Percentiles rank a stretch among this genome's conserved stretches.
Evolutionary conservation across 2,113 vertebrate species (phyloP).

Genomic region (Hyaena hyaena): DNA sequence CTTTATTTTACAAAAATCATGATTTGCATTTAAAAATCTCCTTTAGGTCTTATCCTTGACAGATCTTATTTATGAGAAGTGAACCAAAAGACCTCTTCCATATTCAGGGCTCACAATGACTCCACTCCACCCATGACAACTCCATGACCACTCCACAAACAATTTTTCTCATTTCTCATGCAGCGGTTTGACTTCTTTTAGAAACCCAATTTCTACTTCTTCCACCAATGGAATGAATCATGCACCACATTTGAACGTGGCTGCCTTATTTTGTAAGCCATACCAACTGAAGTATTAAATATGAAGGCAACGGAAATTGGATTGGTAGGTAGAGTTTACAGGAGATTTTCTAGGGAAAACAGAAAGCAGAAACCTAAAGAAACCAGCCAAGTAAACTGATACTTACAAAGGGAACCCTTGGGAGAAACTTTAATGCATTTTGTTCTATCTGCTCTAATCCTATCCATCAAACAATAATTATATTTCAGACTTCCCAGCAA

Average conservation of each 20-base stretch:
- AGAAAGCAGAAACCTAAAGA: slow-evolving; percentile 60
- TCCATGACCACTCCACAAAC: neutral
- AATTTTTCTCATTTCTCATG: neutral
- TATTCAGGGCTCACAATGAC: slow-evolving; percentile 7
- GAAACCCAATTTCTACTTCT: neutral
- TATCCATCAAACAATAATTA: slow-evolving; percentile 57
- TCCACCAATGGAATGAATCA: neutral
- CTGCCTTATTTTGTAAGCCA: slow-evolving; percentile 53
- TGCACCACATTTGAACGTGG: slow-evolving; percentile 43
- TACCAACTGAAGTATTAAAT: slow-evolving; percentile 55
- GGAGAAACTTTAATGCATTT: slow-evolving; percentile 63
- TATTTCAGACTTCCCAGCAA: slow-evolving; percentile 32
- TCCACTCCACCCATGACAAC: neutral
- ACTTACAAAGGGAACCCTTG: slow-evolving; percentile 50
- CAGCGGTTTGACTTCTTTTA: neutral
- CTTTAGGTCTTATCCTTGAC: slow-evolving; percentile 60
- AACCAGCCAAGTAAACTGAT: slow-evolving; percentile 53
- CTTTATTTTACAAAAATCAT: slow-evolving; percentile 39
- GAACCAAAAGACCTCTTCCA: slow-evolving; percentile 1
- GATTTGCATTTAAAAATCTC: slow-evolving; percentile 65
- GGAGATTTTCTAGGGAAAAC: slow-evolving; percentile 62
- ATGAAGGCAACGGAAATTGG: slow-evolving; percentile 69
- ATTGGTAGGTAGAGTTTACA: slow-evolving; percentile 65
- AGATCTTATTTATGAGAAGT: slow-evolving; percentile 67
- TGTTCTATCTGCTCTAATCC: slow-evolving; percentile 71